Conservation (phyloP, 92 coral and sea anemone species). For the Metridium senile region DNA sequence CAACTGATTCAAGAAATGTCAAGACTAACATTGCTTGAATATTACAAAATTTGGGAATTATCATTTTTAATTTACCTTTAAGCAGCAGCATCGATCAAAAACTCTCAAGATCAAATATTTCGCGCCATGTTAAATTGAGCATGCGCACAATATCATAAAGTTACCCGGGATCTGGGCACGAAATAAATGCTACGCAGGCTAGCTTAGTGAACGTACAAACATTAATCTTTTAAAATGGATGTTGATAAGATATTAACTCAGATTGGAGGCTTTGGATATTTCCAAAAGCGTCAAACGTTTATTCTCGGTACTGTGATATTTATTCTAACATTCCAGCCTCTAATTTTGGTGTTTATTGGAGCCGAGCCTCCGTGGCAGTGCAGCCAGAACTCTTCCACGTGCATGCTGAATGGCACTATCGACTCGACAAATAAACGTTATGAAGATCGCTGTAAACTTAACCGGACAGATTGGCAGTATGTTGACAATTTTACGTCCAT, state of each 20-base stretch:
- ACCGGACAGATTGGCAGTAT: constrained; percentile 87
- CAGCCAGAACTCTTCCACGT: constrained; percentile 39
- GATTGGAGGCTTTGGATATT: constrained; percentile 88
- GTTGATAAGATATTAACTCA: constrained; percentile 78
- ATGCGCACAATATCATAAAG: too few relatives aligned
- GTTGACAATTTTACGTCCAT: constrained; percentile 80
- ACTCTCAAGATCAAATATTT: too few relatives aligned
- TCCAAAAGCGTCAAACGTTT: constrained; percentile 80
- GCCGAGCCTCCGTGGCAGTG: constrained; percentile 92
- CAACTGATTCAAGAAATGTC: too few relatives aligned
- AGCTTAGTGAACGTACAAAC: too few relatives aligned
- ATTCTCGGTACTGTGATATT: constrained; percentile 78
- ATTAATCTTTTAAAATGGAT: too few relatives aligned
- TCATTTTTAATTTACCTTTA: too few relatives aligned
- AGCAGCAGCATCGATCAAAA: too few relatives aligned
- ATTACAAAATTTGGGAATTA: too few relatives aligned
- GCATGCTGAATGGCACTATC: constrained; percentile 73
- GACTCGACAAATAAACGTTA: constrained; percentile 46
- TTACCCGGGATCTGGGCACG: too few relatives aligned
- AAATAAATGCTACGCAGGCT: too few relatives aligned
- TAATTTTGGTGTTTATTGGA: constrained; percentile 92
- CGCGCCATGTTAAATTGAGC: too few relatives aligned
- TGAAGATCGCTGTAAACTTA: constrained; percentile 75
- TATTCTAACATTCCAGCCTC: constrained; percentile 87
- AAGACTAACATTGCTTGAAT: too few relatives aligned